phyloP scores from a whole-genome alignment of 2,797 vertebrate species.

The Malurus splendens region DNA sequence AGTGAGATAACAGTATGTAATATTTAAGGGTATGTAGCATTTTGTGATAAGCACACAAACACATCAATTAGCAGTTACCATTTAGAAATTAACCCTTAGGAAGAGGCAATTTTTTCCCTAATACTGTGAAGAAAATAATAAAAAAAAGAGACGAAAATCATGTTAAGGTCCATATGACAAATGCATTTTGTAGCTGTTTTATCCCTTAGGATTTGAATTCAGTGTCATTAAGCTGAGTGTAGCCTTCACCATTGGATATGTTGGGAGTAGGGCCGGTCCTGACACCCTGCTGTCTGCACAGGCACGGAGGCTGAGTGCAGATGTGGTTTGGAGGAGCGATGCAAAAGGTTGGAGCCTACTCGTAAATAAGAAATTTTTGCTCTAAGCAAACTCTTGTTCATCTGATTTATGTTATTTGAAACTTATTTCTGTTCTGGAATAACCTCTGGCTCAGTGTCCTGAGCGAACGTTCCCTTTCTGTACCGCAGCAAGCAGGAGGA shows the following conservation, averaged over 20 bases:
- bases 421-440: constrained; percentile 3
- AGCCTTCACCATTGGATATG: not conserved
- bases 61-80: constrained; percentile 36
- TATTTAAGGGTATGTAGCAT: constrained; percentile 47
- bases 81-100: constrained; percentile 45
- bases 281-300: not conserved
- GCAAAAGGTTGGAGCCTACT: not conserved
- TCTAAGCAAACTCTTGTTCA: constrained; percentile 20
- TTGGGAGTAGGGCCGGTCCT: not conserved
- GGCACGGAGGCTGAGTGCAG: not conserved
- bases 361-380: constrained; percentile 41
- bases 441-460: not conserved
- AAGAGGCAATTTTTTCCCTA: constrained; percentile 37
- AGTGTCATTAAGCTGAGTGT: not conserved
- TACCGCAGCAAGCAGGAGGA: not conserved
- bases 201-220: not conserved
- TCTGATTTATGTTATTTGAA: constrained; percentile 30
- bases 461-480: not conserved
- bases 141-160: not conserved
- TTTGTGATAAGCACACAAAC: constrained; percentile 49
- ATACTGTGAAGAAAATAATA: not conserved
- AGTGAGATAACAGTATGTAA: constrained; percentile 34
- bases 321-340: not conserved
- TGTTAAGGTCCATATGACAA: not conserved
- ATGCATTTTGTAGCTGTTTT: not conserved